phyloP scores from a whole-genome alignment of 2,113 vertebrate genomes.

The Perca fluviatilis region DNA sequence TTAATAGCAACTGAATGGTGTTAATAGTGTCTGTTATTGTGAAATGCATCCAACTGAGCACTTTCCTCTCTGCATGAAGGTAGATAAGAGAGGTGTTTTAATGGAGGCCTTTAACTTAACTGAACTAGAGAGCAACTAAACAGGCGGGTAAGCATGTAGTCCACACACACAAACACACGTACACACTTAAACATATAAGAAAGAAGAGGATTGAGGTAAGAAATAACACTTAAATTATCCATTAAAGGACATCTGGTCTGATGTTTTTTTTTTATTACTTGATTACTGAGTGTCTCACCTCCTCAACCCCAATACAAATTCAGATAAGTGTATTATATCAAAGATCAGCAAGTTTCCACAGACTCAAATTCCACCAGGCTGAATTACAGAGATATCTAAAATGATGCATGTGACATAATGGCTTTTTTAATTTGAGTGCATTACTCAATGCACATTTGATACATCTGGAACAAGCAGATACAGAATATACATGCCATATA shows the following conservation, averaged over 20 bases:
- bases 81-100: slow-evolving; percentile 44
- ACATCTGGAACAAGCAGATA: not conserved
- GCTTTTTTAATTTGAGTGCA: not conserved
- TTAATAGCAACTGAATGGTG: slow-evolving; percentile 34
- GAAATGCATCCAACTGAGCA: slow-evolving; percentile 22
- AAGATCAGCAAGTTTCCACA: not conserved
- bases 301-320: not conserved
- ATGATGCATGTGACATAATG: not conserved
- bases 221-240: not conserved
- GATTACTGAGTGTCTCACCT: not conserved
- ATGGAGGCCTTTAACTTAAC: slow-evolving; percentile 9
- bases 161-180: not conserved
- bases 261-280: not conserved
- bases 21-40: slow-evolving; percentile 23
- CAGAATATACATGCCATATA: not conserved
- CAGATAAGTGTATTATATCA: not conserved
- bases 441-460: not conserved
- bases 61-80: not conserved
- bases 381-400: not conserved
- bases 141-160: not conserved
- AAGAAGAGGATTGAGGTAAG: not conserved
- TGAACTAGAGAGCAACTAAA: not conserved
- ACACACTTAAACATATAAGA: not conserved
- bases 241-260: not conserved
- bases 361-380: not conserved